Evolutionary conservation across 2,797 vertebrate genomes (phyloP).

Genomic region (Lepilemur ruficaudatus): DNA sequence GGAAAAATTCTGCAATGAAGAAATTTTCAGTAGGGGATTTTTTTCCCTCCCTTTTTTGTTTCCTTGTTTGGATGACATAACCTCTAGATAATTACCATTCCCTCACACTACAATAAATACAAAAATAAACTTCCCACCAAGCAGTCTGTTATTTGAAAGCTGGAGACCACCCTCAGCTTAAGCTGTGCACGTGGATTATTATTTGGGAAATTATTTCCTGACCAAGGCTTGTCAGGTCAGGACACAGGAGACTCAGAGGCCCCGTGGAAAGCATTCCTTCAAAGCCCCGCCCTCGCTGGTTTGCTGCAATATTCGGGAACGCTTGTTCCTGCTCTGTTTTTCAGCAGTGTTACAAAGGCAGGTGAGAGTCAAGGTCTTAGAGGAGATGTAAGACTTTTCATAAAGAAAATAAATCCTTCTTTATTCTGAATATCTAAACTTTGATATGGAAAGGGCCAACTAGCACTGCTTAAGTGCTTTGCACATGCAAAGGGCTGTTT

Average conservation of each 20-base stretch:
- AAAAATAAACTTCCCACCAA: slow-evolving; percentile 39
- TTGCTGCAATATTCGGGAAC: neutral
- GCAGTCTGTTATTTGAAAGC: slow-evolving; percentile 17
- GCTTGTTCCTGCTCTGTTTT: neutral
- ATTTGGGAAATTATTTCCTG: slow-evolving; percentile 58
- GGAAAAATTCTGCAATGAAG: neutral
- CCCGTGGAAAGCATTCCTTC: slow-evolving; percentile 34
- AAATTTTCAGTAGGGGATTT: neutral
- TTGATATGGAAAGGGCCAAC: neutral
- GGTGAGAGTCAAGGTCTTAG: neutral
- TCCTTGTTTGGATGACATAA: slow-evolving; percentile 15
- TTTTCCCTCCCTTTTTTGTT: neutral
- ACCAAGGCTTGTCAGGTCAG: slow-evolving; percentile 18
- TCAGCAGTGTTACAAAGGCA: slow-evolving; percentile 14
- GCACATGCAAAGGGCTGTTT: neutral
- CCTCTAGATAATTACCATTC: neutral
- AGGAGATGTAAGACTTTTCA: rapidly evolving
- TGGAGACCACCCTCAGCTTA: slow-evolving; percentile 24
- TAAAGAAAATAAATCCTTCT: slow-evolving; percentile 36
- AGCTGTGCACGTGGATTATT: slow-evolving; percentile 4
- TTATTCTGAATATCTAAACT: slow-evolving; percentile 4
- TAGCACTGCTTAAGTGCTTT: neutral
- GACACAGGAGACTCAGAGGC: neutral
- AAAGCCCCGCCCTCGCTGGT: slow-evolving; percentile 24
- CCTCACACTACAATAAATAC: neutral